A percentile compares a stretch with the other conserved stretches of the same genome.
phyloP scores from a whole-genome alignment of 2,888 invertebrate species.

The Nomada ferruginata region DNA sequence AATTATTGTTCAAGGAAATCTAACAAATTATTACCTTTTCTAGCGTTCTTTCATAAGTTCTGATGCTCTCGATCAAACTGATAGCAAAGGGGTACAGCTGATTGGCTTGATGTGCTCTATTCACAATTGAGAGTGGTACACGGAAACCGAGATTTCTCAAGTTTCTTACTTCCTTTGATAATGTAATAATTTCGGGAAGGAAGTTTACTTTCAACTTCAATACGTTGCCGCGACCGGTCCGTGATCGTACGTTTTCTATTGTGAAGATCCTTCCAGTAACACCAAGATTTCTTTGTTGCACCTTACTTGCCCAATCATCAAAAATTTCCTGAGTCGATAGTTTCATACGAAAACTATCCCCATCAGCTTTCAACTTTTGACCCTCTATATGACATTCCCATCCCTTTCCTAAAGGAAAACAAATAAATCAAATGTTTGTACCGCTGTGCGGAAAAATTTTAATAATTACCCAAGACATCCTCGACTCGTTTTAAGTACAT shows the following conservation, averaged over 20 bases:
- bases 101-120: constrained; percentile 99
- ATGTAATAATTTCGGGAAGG: constrained; percentile 98
- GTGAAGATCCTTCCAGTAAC: constrained; percentile 97
- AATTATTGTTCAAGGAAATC: constrained; percentile 1
- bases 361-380: constrained; percentile 98
- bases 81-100: constrained; percentile 99
- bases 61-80: constrained; percentile 98
- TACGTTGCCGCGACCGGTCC: constrained; percentile 92
- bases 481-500: constrained; percentile 98
- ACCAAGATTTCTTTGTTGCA: constrained; percentile 96
- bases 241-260: constrained; percentile 92
- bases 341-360: constrained; percentile 98
- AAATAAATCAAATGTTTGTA: background rate
- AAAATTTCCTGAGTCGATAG: constrained; percentile 98
- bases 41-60: constrained; percentile 98
- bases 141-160: constrained; percentile 98
- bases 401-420: constrained; percentile 89
- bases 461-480: constrained; percentile 93
- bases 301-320: constrained; percentile 98
- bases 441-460: background rate
- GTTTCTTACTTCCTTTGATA: constrained; percentile 99
- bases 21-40: constrained; percentile 92
- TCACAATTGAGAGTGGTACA: constrained; percentile 98
- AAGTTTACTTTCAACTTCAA: constrained; percentile 97
- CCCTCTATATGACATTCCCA: constrained; percentile 99